Evolutionary conservation across 2,888 invertebrate genomes (phyloP).

Genomic region (Melanotus villosus): DNA sequence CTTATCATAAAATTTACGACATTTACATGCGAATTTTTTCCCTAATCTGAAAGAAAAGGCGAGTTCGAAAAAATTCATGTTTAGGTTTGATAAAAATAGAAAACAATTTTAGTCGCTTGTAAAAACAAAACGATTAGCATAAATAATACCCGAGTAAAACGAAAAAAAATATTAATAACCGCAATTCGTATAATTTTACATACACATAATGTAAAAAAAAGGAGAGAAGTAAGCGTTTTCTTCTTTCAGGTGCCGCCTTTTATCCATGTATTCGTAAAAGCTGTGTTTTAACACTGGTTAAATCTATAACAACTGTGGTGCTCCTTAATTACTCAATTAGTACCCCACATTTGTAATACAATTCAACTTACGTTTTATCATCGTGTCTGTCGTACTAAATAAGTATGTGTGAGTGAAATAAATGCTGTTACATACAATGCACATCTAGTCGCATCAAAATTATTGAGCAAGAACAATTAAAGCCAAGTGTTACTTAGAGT

Average conservation of each 20-base stretch:
- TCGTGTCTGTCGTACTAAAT: not conserved
- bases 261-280: not conserved
- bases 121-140: no score
- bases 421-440: constrained; percentile 13
- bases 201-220: no score
- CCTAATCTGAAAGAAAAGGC: no score
- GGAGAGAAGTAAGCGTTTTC: no score
- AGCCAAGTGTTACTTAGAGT: constrained; percentile 68
- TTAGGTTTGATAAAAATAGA: no score
- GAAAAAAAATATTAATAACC: not conserved
- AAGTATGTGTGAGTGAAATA: constrained; percentile 25
- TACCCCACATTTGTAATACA: constrained; percentile 1
- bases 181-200: no score
- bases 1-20: no score
- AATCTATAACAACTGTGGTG: constrained; percentile 18
- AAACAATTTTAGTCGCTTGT: no score
- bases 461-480: constrained; percentile 61
- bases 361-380: not conserved
- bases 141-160: no score
- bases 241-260: not conserved
- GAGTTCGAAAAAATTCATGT: no score
- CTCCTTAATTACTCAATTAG: constrained; percentile 29
- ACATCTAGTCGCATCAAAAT: constrained; percentile 39
- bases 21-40: no score
- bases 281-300: constrained; percentile 14